Conservation (phyloP, 2,888 invertebrate species). For the Punctoribates punctum region DNA sequence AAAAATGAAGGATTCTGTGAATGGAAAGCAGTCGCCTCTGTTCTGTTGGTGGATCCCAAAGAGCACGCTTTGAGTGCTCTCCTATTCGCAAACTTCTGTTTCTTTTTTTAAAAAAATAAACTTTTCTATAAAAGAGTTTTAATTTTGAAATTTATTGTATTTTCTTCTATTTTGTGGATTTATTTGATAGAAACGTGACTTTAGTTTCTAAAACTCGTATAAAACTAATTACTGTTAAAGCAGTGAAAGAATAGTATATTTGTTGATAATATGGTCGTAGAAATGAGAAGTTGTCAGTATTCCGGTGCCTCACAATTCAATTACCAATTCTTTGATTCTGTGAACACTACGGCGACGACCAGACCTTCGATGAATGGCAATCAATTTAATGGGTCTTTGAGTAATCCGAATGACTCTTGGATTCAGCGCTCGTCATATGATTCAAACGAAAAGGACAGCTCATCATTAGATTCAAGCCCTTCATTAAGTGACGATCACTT, state of each 20-base stretch:
- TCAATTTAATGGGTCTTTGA: neutral
- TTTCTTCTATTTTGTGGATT: neutral
- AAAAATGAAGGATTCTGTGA: neutral
- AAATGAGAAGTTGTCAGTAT: slow-evolving; percentile 18
- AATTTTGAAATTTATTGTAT: too few species aligned
- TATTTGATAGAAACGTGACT: neutral
- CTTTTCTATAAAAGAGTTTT: neutral
- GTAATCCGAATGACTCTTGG: slow-evolving; percentile 5
- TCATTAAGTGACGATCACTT: slow-evolving; percentile 7
- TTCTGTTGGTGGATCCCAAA: neutral
- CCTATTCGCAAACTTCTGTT: neutral
- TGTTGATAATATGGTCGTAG: neutral
- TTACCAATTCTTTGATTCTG: neutral
- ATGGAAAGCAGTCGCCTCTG: neutral
- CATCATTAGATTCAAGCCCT: slow-evolving; percentile 7
- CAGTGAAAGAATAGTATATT: neutral
- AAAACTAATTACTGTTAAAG: too few species aligned
- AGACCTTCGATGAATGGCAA: neutral
- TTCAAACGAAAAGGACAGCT: neutral
- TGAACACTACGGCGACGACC: neutral
- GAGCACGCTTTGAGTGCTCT: neutral
- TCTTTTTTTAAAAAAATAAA: neutral
- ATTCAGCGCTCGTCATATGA: neutral
- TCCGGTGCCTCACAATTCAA: neutral
- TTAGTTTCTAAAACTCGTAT: neutral